phyloP scores from a whole-genome alignment of 2,888 invertebrate species.

The Ormyrus nitidulus region DNA sequence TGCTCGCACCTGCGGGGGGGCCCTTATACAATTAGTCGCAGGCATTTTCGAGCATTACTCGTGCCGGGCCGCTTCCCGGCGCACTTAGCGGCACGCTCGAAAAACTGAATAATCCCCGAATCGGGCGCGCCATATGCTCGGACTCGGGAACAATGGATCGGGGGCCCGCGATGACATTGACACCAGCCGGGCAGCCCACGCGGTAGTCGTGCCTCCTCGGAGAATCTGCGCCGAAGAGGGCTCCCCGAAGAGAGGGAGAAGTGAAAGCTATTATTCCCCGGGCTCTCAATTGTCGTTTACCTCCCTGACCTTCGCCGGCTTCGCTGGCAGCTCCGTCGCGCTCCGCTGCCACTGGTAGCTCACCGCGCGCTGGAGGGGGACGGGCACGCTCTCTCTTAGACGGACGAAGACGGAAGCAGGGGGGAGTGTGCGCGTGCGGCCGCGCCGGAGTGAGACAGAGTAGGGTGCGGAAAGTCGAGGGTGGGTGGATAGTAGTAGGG shows the following conservation, averaged over 20 bases:
- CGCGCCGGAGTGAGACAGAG: slow-evolving; percentile 2
- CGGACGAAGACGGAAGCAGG: slow-evolving; percentile 20
- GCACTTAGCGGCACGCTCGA: too few relatives aligned
- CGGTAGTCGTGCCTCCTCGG: background rate
- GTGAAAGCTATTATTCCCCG: slow-evolving; percentile 43
- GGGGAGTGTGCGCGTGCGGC: background rate
- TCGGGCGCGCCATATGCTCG: too few relatives aligned
- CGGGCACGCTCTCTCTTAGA: background rate
- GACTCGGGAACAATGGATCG: too few relatives aligned
- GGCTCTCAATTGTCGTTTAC: slow-evolving; percentile 52
- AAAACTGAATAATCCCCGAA: too few relatives aligned
- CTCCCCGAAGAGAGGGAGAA: background rate
- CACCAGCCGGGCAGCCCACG: too few relatives aligned
- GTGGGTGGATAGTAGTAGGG: slow-evolving; percentile 23
- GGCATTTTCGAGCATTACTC: too few relatives aligned
- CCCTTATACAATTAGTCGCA: too few relatives aligned
- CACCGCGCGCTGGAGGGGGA: background rate
- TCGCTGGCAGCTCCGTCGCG: slow-evolving; percentile 11
- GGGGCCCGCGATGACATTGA: too few relatives aligned
- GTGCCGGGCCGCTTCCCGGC: too few relatives aligned
- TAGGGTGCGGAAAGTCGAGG: slow-evolving; percentile 10
- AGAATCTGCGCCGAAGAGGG: background rate
- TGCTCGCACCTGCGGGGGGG: too few relatives aligned
- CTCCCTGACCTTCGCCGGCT: slow-evolving; percentile 53
- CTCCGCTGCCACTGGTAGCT: background rate